A percentile compares a stretch with the other conserved stretches of the same genome.
These are phyloP conservation scores for Hirudinaria manillensis DNA, from an alignment of 2,888 invertebrate species.

Conservation along the genomic window DNA sequence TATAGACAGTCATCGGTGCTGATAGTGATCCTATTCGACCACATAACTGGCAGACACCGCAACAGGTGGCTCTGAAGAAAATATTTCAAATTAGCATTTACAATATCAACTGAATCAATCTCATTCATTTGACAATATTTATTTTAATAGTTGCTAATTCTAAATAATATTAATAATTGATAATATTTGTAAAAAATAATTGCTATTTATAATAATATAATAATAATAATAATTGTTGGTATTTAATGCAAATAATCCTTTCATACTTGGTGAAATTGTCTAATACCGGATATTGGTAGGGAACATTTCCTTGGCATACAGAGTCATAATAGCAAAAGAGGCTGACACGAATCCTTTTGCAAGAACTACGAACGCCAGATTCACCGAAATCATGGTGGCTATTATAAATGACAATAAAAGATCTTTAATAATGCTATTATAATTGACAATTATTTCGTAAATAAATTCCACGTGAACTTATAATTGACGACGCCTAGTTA, in stretches of 20 bases:
- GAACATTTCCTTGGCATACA: slow-evolving; percentile 36
- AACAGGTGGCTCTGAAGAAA: slow-evolving; percentile 12
- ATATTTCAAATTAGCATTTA: not conserved
- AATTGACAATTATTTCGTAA: not conserved
- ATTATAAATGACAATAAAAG: too few relatives aligned
- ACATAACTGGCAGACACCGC: slow-evolving; percentile 25
- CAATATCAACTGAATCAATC: too few relatives aligned
- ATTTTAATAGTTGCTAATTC: too few relatives aligned
- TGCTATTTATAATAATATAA: too few relatives aligned
- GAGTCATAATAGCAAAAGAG: slow-evolving; percentile 35
- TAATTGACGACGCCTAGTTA: too few relatives aligned
- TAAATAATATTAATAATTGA: too few relatives aligned
- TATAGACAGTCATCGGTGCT: slow-evolving; percentile 14
- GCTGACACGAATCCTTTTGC: slow-evolving; percentile 35
- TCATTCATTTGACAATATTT: too few relatives aligned
- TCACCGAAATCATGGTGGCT: not conserved
- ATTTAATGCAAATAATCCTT: too few relatives aligned
- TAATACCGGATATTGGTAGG: slow-evolving; percentile 37
- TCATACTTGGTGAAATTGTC: too few relatives aligned
- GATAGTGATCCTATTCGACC: slow-evolving; percentile 11
- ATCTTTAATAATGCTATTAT: not conserved
- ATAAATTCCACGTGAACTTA: too few relatives aligned
- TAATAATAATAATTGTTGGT: too few relatives aligned
- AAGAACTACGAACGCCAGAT: slow-evolving; percentile 24
- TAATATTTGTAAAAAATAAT: too few relatives aligned